These are phyloP conservation scores for Lycodopsis pacificus DNA, from an alignment of 2,797 vertebrate species.

Conservation along the genomic window DNA sequence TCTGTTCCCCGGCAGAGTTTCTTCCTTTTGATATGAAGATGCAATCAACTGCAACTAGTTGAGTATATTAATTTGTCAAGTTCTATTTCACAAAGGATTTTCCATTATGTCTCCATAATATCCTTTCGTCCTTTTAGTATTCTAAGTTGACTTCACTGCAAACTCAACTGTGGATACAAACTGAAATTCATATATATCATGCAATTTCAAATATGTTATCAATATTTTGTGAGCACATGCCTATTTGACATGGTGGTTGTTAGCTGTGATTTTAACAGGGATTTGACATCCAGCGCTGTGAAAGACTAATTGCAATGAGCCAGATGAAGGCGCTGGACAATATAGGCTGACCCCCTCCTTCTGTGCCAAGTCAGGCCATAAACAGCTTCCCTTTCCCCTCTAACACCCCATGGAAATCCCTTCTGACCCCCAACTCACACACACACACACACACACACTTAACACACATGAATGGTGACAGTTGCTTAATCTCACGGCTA, in stretches of 20 bases:
- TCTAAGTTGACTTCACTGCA: neutral
- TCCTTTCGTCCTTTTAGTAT: neutral
- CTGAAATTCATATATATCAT: neutral
- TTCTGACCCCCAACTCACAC: conserved; percentile 58
- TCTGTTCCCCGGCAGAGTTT: conserved; percentile 1
- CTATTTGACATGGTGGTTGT: conserved; percentile 20
- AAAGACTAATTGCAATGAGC: conserved; percentile 72
- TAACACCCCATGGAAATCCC: conserved; percentile 74
- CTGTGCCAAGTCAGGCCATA: conserved; percentile 77
- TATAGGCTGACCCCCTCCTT: conserved; percentile 68
- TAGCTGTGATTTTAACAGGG: conserved; percentile 40
- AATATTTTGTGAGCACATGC: neutral
- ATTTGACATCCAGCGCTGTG: conserved; percentile 49
- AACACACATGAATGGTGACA: conserved; percentile 58
- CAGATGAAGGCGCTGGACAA: conserved; percentile 72
- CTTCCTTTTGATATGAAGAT: conserved; percentile 18
- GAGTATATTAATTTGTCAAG: neutral
- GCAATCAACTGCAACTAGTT: conserved; percentile 24
- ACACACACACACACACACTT: conserved; percentile 32
- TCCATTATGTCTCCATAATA: neutral
- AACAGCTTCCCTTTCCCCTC: conserved; percentile 71
- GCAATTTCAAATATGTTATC: neutral
- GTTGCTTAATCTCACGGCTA: conserved; percentile 58
- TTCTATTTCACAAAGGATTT: neutral
- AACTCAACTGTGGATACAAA: neutral